Evolutionary conservation across 1,140 invertebrate genomes (phyloP), one percentile per base, ranked within the genome.

Genomic region (Bombus waltoni): DNA sequence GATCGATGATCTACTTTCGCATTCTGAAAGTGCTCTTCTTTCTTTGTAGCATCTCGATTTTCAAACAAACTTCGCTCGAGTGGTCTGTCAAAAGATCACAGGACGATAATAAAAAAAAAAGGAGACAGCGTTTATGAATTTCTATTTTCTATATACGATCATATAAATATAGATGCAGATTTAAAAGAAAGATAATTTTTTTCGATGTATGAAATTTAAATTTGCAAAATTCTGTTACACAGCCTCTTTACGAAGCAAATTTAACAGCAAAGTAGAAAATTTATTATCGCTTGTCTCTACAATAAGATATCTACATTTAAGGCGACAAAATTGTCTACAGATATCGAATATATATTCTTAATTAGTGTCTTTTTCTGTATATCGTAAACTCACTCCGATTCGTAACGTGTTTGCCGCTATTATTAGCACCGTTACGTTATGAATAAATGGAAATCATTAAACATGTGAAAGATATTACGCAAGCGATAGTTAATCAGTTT

Each of bases 1-100:
- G 74, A 89, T 89, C 88, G 65, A 89, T 89, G 87, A 89, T 90
- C 88, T 80, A 89, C 82, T 80, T 87, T 87, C 77, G 76, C 77
- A n/a, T 18, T 62, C 15, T 32, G 4, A 68, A 38, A 62, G 18
- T 47, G 44, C n/a, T 59, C 15, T 72, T 22, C 0, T 22, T 13
- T 72, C 40, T 32, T 4, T 25, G 35, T 32, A 15, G 0, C 18
- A 32, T 72, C 47, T 5, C 2, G 35, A n/a, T 25, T 82, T 42
- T 42, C 28, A 66, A 65, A 42, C 25, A n/a, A 47, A 47, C 57
- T 47, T 47, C 15, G 9, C 42, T 62, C 53, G n/a, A 35, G 25
- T 15, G 35, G 1, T 10, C 57, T 32, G 18, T 38, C 38, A 32
- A 32, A 68, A 59, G 8, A 22, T 40, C 5, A 11, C 38, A 8